Evolutionary conservation across 2,888 invertebrate species (phyloP), one percentile per base, ranked within the genome.

Genomic region (Drosophila quinaria): DNA sequence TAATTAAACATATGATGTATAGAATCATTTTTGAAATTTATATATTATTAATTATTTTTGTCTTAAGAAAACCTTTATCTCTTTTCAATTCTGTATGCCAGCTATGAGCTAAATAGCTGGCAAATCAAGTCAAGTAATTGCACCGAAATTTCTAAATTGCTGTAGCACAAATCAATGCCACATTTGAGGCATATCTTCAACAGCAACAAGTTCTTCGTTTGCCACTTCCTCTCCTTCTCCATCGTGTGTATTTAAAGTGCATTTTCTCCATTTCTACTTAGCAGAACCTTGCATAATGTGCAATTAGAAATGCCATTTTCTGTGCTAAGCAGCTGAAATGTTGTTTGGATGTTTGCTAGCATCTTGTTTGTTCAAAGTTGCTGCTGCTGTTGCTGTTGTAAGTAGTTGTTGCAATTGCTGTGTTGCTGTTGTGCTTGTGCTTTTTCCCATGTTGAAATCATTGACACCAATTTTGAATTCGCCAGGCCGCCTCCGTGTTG

Each of bases 391-490:
- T 51, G 41, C 51, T 59, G 47, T 49, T 33, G 33, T 42, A 22
- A 25, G 44, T 37, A 35, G 46, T 35, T 46, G 46, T 41, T 55
- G 29, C 6, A 13, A 13, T 41, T 54, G 39, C 41, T 13, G 11
- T 55, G 47, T 49, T 62, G 47, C 56, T 8, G 25, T 25, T 17
- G 42, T 46, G 74, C 29, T 61, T 33, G 46, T 22, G 67, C 80
- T 71, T 89, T 82, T 85, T 89, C 90, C 88, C 87, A 85, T 89
- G 90, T 86, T 83, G 81, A 83, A 90, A 86, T 87, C 86, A 87
- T 90, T 87, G 86, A 87, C 86, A 87, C 86, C 90, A 87, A 87
- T 83, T 83, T 86, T 80, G 41, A 66, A 70, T 78, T 73, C 63
- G 60, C 65, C 70, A 58, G 54, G 78, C 74, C 80, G 78, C 81